These are phyloP conservation scores for Drosophila testacea DNA, from an alignment of 2,888 invertebrate species.

Conservation along the genomic window DNA sequence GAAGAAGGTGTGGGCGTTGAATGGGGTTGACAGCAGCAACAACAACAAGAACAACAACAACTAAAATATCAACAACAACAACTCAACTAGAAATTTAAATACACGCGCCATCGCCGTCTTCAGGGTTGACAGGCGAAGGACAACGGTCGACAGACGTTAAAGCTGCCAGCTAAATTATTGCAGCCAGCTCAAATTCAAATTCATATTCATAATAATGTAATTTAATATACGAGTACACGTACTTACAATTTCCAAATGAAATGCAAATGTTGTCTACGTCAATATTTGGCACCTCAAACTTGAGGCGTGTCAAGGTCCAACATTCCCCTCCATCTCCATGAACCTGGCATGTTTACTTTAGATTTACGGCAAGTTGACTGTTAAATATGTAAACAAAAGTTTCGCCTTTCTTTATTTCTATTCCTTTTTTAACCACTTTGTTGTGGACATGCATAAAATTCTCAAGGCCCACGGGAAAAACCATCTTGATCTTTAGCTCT, in stretches of 20 bases:
- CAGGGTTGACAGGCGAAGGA: conserved; percentile 58
- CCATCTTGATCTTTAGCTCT: conserved; percentile 50
- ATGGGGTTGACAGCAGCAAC: conserved; percentile 8
- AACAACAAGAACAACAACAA: conserved; percentile 8
- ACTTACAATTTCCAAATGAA: conserved; percentile 45
- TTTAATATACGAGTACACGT: conserved; percentile 36
- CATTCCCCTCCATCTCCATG: conserved; percentile 8
- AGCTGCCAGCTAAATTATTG: conserved; percentile 13
- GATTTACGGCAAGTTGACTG: conserved; percentile 40
- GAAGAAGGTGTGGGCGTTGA: conserved; percentile 20
- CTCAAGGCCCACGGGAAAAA: conserved; percentile 20
- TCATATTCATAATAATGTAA: conserved; percentile 52
- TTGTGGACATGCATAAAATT: conserved; percentile 52
- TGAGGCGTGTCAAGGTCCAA: conserved; percentile 42
- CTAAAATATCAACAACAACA: not conserved
- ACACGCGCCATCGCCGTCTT: conserved; percentile 22
- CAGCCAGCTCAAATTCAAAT: conserved; percentile 26
- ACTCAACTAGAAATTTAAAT: conserved; percentile 14
- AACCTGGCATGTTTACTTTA: conserved; percentile 50
- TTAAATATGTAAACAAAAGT: conserved; percentile 19
- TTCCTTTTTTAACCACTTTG: not conserved
- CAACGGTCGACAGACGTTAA: conserved; percentile 9
- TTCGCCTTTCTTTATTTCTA: not conserved
- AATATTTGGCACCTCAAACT: conserved; percentile 62
- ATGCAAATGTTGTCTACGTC: conserved; percentile 62